phyloP scores from a whole-genome alignment of 2,797 vertebrate genomes.

The Synaphobranchus kaupii region DNA sequence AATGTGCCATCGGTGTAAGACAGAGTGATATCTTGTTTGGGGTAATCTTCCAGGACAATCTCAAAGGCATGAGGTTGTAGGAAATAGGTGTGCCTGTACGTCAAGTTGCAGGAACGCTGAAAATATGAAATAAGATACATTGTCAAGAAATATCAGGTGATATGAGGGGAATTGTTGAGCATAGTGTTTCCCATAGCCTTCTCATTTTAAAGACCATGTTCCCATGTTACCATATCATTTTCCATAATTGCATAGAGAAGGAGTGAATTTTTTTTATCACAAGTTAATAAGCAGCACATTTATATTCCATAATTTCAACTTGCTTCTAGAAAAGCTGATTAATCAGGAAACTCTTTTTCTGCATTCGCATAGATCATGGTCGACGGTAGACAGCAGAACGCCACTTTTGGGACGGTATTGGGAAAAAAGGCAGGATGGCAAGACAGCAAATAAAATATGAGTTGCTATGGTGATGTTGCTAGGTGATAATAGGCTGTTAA shows the following conservation, averaged over 20 bases:
- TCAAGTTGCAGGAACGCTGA: conserved; percentile 54
- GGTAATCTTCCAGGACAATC: conserved; percentile 63
- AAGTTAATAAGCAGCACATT: background rate
- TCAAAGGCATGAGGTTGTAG: conserved; percentile 48
- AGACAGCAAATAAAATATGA: too few relatives aligned
- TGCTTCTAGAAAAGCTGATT: background rate
- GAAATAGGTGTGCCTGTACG: conserved; percentile 26
- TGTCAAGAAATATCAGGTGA: background rate
- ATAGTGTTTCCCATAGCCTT: background rate
- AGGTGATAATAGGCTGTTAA: too few relatives aligned
- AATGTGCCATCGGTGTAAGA: conserved; percentile 49
- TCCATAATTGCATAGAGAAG: background rate
- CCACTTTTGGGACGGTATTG: too few relatives aligned
- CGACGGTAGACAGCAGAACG: too few relatives aligned
- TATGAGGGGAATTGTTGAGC: background rate
- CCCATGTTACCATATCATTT: background rate
- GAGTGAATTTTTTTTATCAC: background rate
- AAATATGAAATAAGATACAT: background rate
- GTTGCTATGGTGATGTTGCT: too few relatives aligned
- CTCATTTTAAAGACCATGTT: background rate
- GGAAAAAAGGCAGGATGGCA: too few relatives aligned
- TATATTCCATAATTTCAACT: background rate
- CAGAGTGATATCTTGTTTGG: conserved; percentile 43
- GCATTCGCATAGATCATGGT: too few relatives aligned
- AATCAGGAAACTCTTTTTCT: background rate